A percentile compares a stretch with the other conserved stretches of the same genome.
These are phyloP conservation scores for Brachyopa scutellaris DNA, from an alignment of 2,888 invertebrate genomes.

Conservation along the genomic window DNA sequence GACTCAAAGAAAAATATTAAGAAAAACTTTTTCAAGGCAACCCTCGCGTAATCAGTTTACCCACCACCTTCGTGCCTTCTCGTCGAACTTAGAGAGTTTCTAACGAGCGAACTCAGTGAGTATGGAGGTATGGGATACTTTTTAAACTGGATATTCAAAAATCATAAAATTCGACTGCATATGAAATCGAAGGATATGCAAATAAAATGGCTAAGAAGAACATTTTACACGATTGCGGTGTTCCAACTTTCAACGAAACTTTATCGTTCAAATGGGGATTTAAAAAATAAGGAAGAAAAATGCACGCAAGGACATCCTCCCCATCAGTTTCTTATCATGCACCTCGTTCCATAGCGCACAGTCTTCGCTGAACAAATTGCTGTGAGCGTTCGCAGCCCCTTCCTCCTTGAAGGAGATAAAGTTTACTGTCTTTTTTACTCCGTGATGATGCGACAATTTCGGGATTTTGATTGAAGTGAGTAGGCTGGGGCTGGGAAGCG, in stretches of 20 bases:
- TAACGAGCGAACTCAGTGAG: not conserved
- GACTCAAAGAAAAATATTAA: too few species aligned
- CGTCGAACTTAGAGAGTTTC: constrained; percentile 15
- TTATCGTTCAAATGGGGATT: constrained; percentile 19
- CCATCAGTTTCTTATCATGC: constrained; percentile 33
- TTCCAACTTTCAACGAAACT: constrained; percentile 15
- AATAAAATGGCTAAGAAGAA: constrained; percentile 3
- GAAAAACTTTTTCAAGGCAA: constrained; percentile 21
- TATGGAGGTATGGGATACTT: not conserved
- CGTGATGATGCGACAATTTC: constrained; percentile 42
- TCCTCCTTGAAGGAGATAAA: constrained; percentile 22
- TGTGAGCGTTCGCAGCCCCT: constrained; percentile 27
- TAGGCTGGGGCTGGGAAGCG: not conserved
- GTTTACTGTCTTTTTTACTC: constrained; percentile 25
- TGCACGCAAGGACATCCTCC: constrained; percentile 3
- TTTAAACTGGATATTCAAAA: constrained; percentile 25
- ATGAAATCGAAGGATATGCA: not conserved
- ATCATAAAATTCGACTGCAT: constrained; percentile 37
- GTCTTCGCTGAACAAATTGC: constrained; percentile 34
- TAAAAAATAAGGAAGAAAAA: not conserved
- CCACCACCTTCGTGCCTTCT: not conserved
- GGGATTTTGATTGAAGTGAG: constrained; percentile 47
- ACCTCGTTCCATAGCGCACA: constrained; percentile 3
- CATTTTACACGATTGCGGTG: constrained; percentile 21
- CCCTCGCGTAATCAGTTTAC: constrained; percentile 41